phyloP scores from a whole-genome alignment of 2,888 invertebrate species.

The Autographa pulchrina region DNA sequence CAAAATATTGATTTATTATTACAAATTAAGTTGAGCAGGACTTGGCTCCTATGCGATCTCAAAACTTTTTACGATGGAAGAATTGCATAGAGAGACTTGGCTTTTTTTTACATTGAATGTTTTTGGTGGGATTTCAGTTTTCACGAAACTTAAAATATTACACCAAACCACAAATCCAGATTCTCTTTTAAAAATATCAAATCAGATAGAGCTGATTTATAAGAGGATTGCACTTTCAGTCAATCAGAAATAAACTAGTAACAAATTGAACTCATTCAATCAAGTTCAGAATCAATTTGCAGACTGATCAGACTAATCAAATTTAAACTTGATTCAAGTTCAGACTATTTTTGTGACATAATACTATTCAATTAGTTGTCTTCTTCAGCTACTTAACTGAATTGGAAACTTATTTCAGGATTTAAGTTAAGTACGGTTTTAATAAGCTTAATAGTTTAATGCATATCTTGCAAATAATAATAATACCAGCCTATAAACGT shows the following conservation, averaged over 20 bases:
- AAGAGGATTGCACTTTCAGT: constrained; percentile 30
- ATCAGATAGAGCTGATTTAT: constrained; percentile 2
- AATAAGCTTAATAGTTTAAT: too few species aligned
- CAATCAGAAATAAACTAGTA: constrained; percentile 7
- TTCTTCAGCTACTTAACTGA: background rate
- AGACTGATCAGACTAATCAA: constrained; percentile 29
- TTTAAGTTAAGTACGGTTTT: too few species aligned
- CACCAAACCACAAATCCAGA: background rate
- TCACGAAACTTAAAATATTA: too few species aligned
- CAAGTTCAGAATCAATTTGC: constrained; percentile 32
- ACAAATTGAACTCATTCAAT: constrained; percentile 38
- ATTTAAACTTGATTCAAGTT: constrained; percentile 20
- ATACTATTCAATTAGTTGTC: background rate
- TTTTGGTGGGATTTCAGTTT: too few species aligned
- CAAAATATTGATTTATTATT: too few species aligned
- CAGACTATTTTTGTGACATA: background rate
- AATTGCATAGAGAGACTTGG: too few species aligned
- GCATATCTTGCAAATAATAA: too few species aligned
- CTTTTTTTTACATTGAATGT: too few species aligned
- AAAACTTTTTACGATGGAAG: too few species aligned
- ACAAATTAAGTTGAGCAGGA: too few species aligned
- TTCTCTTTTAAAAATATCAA: background rate
- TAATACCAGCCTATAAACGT: too few species aligned
- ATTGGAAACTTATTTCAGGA: background rate
- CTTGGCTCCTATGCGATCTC: too few species aligned